Conservation (phyloP, 2,888 invertebrate genomes). For the Amblyjoppa proteus region DNA sequence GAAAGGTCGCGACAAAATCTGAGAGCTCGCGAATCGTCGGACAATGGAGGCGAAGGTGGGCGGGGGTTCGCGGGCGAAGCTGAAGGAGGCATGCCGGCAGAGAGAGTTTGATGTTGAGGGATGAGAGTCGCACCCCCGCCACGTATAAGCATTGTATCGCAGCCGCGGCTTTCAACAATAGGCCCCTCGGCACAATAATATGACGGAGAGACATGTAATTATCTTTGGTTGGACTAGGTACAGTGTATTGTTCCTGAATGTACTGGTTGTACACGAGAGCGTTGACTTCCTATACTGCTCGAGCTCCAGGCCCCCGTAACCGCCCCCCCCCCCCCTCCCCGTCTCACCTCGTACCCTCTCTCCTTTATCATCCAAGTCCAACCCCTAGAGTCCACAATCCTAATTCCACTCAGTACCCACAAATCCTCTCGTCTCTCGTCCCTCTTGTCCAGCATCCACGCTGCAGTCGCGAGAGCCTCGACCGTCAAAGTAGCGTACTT, state of each 20-base stretch:
- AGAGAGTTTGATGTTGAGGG: conserved; percentile 43
- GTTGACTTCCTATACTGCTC: conserved; percentile 61
- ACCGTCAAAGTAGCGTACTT: conserved; percentile 47
- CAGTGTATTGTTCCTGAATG: conserved; percentile 68
- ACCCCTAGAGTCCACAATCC: conserved; percentile 52
- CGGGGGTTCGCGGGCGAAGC: not conserved
- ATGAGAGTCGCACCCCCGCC: conserved; percentile 51
- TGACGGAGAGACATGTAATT: conserved; percentile 75
- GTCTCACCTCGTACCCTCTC: conserved; percentile 51
- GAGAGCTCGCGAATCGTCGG: conserved; percentile 53
- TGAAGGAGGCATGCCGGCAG: conserved; percentile 19
- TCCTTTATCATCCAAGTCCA: conserved; percentile 64
- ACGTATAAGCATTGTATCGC: conserved; percentile 66
- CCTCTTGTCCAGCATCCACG: conserved; percentile 38
- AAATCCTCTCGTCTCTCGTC: not conserved
- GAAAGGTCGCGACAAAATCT: conserved; percentile 57
- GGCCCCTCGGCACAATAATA: conserved; percentile 72
- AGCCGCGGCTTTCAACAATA: conserved; percentile 70
- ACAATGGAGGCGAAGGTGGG: conserved; percentile 47
- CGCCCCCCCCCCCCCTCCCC: not conserved
- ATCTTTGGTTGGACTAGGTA: conserved; percentile 70
- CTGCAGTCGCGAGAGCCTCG: conserved; percentile 25
- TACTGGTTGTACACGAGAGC: conserved; percentile 60
- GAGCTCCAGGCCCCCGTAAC: not conserved
- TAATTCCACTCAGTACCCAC: conserved; percentile 27